phyloP scores from a whole-genome alignment of 1,140 invertebrate genomes.

The Vanessa tameamea region DNA sequence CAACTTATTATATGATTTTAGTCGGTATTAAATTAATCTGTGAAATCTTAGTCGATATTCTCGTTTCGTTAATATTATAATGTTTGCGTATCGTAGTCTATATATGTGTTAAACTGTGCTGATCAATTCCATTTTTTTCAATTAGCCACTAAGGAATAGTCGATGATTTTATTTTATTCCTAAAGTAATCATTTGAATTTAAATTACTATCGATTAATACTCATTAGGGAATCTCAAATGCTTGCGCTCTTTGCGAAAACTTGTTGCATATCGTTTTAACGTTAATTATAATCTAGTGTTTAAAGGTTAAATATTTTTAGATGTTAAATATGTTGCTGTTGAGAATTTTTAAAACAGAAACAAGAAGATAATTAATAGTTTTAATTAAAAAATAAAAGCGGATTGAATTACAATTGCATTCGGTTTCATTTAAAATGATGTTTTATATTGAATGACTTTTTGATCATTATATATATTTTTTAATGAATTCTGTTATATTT shows the following conservation, averaged over 20 bases:
- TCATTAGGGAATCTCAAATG: slow-evolving; percentile 11
- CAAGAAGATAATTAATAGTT: too few species aligned
- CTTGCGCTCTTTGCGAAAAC: slow-evolving; percentile 7
- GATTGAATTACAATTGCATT: too few species aligned
- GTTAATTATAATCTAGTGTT: background rate
- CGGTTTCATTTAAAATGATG: too few species aligned
- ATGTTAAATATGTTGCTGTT: background rate
- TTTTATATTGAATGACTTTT: too few species aligned
- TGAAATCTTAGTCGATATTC: too few species aligned
- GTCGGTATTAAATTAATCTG: too few species aligned
- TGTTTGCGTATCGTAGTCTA: background rate
- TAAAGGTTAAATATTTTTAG: slow-evolving; percentile 8
- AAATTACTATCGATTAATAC: slow-evolving; percentile 11
- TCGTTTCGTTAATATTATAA: too few species aligned
- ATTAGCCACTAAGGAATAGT: background rate
- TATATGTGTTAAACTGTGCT: background rate
- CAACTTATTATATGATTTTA: too few species aligned
- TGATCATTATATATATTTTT: too few species aligned
- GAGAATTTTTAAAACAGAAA: background rate
- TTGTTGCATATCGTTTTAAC: background rate
- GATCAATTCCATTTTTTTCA: slow-evolving; percentile 4
- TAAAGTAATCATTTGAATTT: slow-evolving; percentile 7
- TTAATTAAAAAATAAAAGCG: too few species aligned
- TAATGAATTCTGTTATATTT: too few species aligned
- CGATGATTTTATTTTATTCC: slow-evolving; percentile 3